phyloP scores from a whole-genome alignment of 2,797 vertebrate genomes.

The Syndactyla subalaris region DNA sequence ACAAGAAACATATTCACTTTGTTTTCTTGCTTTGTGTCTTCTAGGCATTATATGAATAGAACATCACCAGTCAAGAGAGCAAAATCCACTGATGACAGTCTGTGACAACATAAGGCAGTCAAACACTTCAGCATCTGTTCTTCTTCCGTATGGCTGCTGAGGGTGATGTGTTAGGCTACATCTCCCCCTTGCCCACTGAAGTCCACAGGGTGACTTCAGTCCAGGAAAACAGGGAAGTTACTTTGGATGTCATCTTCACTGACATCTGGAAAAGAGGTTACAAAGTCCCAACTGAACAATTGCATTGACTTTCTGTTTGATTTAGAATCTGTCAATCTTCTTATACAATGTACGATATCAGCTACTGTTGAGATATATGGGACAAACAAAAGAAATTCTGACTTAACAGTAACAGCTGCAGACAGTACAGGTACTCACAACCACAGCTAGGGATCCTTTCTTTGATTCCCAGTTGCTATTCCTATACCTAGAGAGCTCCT shows the following conservation, averaged over 20 bases:
- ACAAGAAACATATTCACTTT: slow-evolving; percentile 26
- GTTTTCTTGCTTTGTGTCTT: slow-evolving; percentile 32
- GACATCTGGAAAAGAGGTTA: background rate
- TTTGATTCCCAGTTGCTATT: background rate
- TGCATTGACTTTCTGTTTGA: background rate
- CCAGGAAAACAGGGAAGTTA: background rate
- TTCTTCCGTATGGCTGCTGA: background rate
- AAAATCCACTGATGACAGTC: slow-evolving; percentile 45
- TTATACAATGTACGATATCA: background rate
- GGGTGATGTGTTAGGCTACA: background rate
- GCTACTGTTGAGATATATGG: background rate
- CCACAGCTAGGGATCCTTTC: background rate
- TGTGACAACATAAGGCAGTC: slow-evolving; percentile 47
- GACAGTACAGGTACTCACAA: background rate
- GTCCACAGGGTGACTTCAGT: background rate
- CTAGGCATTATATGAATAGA: slow-evolving; percentile 33
- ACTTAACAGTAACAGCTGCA: background rate
- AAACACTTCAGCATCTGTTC: slow-evolving; percentile 45
- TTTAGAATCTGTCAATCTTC: background rate
- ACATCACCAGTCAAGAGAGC: slow-evolving; percentile 32
- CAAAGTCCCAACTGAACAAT: background rate
- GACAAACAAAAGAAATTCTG: background rate
- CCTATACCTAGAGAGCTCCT: background rate
- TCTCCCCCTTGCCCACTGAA: background rate
- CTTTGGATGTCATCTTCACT: background rate